Conservation (phyloP, 2,888 invertebrate genomes). For the Halictus ligatus region DNA sequence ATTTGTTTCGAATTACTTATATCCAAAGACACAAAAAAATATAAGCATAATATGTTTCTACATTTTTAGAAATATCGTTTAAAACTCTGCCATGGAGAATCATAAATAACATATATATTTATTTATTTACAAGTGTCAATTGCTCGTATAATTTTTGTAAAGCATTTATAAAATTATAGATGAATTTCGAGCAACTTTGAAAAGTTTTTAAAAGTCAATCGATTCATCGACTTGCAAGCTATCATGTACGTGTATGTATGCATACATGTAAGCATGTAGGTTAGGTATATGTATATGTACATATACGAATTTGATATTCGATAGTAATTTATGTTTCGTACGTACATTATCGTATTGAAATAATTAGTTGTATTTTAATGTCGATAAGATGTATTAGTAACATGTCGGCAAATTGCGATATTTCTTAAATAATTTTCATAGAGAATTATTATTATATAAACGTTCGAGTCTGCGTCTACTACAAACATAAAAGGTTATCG, state of each 20-base stretch:
- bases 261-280: no score
- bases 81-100: not conserved
- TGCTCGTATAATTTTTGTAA: no score
- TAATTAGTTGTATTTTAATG: not conserved
- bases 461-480: not conserved
- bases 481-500: conserved; percentile 46
- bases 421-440: not conserved
- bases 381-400: not conserved
- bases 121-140: no score
- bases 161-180: no score
- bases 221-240: not conserved
- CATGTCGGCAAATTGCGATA: not conserved
- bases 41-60: not conserved
- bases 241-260: not conserved
- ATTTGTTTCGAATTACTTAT: not conserved
- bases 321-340: no score
- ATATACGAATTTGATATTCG: no score
- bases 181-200: not conserved
- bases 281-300: no score
- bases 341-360: not conserved
- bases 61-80: not conserved
- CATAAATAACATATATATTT: not conserved
- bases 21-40: not conserved
- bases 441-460: not conserved
- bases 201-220: not conserved